Evolutionary conservation across 2,888 invertebrate genomes (phyloP).

Genomic region (Octodonta nipae): DNA sequence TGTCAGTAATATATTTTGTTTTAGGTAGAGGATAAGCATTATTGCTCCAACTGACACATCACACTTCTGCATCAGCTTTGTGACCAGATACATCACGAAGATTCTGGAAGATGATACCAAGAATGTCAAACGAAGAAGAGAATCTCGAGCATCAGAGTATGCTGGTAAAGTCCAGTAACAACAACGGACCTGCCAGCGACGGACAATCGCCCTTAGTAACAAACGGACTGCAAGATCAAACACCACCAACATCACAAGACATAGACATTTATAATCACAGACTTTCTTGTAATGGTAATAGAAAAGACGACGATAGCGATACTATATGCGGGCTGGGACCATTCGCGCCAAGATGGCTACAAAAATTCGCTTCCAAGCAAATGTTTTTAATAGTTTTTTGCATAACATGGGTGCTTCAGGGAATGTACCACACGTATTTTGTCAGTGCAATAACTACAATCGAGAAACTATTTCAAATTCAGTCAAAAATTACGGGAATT

Average conservation of each 20-base stretch:
- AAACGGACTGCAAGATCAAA: slow-evolving; percentile 30
- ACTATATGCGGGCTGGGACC: slow-evolving; percentile 70
- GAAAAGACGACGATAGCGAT: slow-evolving; percentile 36
- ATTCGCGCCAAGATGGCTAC: slow-evolving; percentile 61
- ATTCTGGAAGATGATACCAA: neutral
- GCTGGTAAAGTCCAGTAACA: slow-evolving; percentile 23
- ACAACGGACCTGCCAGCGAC: slow-evolving; percentile 27
- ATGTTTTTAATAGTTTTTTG: slow-evolving; percentile 80
- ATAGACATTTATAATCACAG: slow-evolving; percentile 19
- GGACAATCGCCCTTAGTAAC: slow-evolving; percentile 20
- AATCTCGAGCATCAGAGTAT: slow-evolving; percentile 13
- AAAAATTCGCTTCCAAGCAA: slow-evolving; percentile 72
- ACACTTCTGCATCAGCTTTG: no score
- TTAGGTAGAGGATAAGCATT: no score
- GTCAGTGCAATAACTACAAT: slow-evolving; percentile 87
- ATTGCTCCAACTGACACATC: no score
- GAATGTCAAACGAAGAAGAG: slow-evolving; percentile 10
- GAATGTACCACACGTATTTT: slow-evolving; percentile 90
- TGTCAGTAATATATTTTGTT: no score
- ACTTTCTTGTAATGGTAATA: slow-evolving; percentile 24
- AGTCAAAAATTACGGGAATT: slow-evolving; percentile 80
- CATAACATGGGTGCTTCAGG: slow-evolving; percentile 73
- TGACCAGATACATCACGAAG: slow-evolving; percentile 10
- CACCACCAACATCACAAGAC: slow-evolving; percentile 27
- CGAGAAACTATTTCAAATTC: slow-evolving; percentile 82